Evolutionary conservation across 2,797 vertebrate genomes (phyloP).

Genomic region (Heliangelus exortis): DNA sequence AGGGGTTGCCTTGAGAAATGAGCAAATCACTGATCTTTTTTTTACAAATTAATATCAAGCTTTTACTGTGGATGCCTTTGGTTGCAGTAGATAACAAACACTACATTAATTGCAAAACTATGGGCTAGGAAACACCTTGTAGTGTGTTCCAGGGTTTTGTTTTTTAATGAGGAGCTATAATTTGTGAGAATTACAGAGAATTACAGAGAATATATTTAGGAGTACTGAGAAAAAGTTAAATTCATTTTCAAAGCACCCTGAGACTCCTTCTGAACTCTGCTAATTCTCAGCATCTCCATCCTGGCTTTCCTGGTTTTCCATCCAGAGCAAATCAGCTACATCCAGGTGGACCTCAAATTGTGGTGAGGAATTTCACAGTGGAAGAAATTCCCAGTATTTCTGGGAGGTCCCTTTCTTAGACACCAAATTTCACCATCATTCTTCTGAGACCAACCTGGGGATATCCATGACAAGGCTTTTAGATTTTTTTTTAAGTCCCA

Average conservation of each 20-base stretch:
- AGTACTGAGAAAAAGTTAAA: not conserved
- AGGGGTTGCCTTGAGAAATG: not conserved
- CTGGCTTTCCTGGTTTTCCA: not conserved
- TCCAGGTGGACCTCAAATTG: not conserved
- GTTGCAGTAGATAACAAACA: not conserved
- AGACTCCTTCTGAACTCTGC: not conserved
- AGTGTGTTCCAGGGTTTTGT: not conserved
- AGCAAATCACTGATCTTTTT: not conserved
- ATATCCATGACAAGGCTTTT: not conserved
- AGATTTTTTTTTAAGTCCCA: rapidly evolving
- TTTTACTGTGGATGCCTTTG: not conserved
- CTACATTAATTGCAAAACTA: not conserved
- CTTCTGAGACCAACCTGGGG: not conserved
- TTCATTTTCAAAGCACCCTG: not conserved
- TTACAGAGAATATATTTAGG: not conserved
- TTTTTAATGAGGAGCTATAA: not conserved
- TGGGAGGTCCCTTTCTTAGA: not conserved
- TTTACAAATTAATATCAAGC: not conserved
- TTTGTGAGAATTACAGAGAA: not conserved
- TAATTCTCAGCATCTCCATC: not conserved
- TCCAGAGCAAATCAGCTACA: not conserved
- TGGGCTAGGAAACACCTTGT: not conserved
- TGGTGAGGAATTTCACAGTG: not conserved
- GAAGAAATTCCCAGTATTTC: not conserved
- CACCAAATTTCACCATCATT: not conserved